Percentiles rank a stretch among this genome's conserved stretches.
Conservation (phyloP, 2,888 invertebrate species). For the Ectemnius cavifrons region DNA sequence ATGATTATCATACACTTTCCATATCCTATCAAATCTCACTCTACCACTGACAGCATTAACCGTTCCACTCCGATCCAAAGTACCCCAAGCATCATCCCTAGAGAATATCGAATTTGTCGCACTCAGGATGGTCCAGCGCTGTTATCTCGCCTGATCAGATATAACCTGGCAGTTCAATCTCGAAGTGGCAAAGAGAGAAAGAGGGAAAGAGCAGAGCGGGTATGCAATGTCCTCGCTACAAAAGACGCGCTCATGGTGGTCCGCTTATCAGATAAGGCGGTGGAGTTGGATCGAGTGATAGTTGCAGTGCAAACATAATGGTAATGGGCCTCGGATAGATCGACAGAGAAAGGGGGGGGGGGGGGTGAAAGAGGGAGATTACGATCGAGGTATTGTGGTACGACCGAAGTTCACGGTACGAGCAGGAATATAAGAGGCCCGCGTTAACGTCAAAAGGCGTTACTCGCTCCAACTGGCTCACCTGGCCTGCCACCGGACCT, state of each 20-base stretch:
- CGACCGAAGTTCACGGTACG: constrained; percentile 62
- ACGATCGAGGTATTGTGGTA: constrained; percentile 71
- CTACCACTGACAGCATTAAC: too few relatives aligned
- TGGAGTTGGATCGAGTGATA: constrained; percentile 64
- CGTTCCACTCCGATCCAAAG: too few relatives aligned
- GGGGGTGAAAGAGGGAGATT: constrained; percentile 73
- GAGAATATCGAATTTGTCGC: too few relatives aligned
- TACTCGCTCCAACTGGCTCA: constrained; percentile 69
- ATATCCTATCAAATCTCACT: too few relatives aligned
- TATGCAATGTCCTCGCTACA: constrained; percentile 44
- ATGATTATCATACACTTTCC: too few relatives aligned
- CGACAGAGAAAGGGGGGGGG: constrained; percentile 71
- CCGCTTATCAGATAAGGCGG: constrained; percentile 61
- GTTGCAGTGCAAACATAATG: constrained; percentile 66
- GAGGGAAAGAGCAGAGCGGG: not conserved
- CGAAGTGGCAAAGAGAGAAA: not conserved
- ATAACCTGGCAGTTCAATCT: too few relatives aligned
- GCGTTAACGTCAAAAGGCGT: constrained; percentile 76
- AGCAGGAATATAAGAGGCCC: constrained; percentile 60
- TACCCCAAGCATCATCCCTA: too few relatives aligned
- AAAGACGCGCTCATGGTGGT: constrained; percentile 42
- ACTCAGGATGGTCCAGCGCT: too few relatives aligned
- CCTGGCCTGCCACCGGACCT: constrained; percentile 63
- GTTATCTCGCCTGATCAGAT: too few relatives aligned
- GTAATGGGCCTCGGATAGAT: constrained; percentile 70